Evolutionary conservation across 2,797 vertebrate species (phyloP).

Genomic region (Pangasius djambal): DNA sequence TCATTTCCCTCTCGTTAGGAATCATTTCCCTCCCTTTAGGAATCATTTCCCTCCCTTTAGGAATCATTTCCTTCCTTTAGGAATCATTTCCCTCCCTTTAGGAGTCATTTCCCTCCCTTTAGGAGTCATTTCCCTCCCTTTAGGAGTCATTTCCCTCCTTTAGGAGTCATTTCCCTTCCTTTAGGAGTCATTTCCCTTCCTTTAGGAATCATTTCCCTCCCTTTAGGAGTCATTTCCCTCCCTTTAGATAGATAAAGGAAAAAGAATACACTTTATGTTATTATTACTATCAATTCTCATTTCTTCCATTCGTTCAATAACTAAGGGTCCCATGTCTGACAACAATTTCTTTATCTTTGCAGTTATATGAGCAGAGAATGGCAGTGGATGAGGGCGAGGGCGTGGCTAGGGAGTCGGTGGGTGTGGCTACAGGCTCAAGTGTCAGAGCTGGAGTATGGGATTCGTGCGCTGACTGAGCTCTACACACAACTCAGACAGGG

Average conservation of each 20-base stretch:
- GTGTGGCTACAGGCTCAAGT: constrained; percentile 73
- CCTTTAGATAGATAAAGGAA: background rate
- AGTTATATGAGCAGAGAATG: constrained; percentile 55
- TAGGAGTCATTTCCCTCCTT: too few relatives aligned
- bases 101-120: too few relatives aligned
- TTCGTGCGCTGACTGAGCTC: constrained; percentile 69
- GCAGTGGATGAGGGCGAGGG: constrained; percentile 66
- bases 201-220: too few relatives aligned
- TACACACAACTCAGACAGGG: constrained; percentile 67
- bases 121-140: too few relatives aligned
- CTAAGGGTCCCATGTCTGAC: background rate
- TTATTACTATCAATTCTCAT: too few relatives aligned
- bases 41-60: too few relatives aligned
- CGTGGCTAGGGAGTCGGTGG: constrained; percentile 70
- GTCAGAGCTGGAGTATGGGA: constrained; percentile 68
- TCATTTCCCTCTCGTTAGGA: too few relatives aligned
- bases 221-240: background rate
- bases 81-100: too few relatives aligned
- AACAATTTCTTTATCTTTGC: background rate
- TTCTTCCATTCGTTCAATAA: background rate
- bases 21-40: too few relatives aligned
- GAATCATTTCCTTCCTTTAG: too few relatives aligned
- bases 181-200: background rate
- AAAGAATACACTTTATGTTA: background rate
- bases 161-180: background rate